A percentile compares a stretch with the other conserved stretches of the same genome.
Evolutionary conservation across 2,888 invertebrate genomes (phyloP).

Genomic region (Notodonta ziczac): DNA sequence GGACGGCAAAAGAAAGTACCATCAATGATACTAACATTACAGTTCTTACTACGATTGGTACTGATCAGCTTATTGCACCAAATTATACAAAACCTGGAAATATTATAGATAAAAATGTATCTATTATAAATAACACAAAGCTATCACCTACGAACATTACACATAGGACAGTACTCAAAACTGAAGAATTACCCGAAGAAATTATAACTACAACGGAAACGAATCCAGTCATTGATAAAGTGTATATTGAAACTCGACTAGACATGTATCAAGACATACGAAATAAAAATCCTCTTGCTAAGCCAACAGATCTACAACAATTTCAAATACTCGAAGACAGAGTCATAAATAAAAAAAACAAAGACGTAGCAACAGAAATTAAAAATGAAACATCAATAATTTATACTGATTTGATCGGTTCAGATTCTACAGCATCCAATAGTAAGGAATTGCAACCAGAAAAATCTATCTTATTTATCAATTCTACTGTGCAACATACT

Average conservation of each 20-base stretch:
- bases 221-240: background rate
- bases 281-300: background rate
- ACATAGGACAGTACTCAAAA: background rate
- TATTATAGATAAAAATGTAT: background rate
- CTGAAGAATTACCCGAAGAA: background rate
- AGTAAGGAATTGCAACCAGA: background rate
- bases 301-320: background rate
- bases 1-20: background rate
- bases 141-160: background rate
- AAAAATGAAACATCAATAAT: background rate
- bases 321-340: background rate
- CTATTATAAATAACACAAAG: background rate
- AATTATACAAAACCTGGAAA: background rate
- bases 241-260: background rate
- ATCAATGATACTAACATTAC: background rate
- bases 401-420: background rate
- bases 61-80: background rate
- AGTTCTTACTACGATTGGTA: background rate
- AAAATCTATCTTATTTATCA: background rate
- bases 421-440: background rate
- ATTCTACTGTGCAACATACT: background rate
- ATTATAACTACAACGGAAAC: background rate
- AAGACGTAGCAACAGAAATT: background rate
- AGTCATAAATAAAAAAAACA: background rate
- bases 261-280: background rate